Evolutionary conservation across 2,888 invertebrate genomes (phyloP), one percentile per base, ranked within the genome.

Genomic region (Tachina grossa): DNA sequence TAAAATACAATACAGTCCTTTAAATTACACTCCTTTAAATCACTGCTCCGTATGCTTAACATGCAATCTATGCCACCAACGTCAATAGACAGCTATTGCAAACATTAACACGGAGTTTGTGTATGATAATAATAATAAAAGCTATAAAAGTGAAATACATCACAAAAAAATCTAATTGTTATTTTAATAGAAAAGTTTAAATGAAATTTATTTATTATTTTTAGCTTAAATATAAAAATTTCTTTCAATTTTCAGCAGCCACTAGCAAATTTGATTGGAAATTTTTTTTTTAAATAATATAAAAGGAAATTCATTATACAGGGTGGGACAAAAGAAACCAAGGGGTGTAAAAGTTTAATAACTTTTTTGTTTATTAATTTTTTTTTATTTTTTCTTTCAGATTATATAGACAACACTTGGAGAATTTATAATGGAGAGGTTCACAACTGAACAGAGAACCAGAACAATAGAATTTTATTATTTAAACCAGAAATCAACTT

Each of bases 171-270:
- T 31, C 14, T 22, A 65, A 65, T 65, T 65, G 31, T 51, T 51
- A 39, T 39, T 39, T 68, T 66, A 66, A 49, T 66, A 49, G 14
- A 66, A 66, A 14, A 31, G n/a, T 22, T 45, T 49, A 9, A 68
- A 49, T 39, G 53, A 68, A 55, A 55, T 69, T 68, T 39, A n/a
- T 39, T 47, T 51, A 49, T 31, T 47, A 31, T 49, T 66, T 31
- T 16, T 31, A 51, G 14, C 10, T 51, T 39, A 22, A 39, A 68
- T 14, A 49, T 14, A 49, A 22, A 65, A 65, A 47, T 47, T 68
- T 39, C 14, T 49, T 16, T 31, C 31, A 31, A 31, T 6, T 31
- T 31, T 31, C 31, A 31, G 0, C 31, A 45, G 39, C 59, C 9
- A 57, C 31, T 59, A 41, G 16, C 2, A 59, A 41, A 41, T 41